Base-by-base conservation (phyloP, 2,888 invertebrate genomes). In the Sinotaia quadrata region DNA sequence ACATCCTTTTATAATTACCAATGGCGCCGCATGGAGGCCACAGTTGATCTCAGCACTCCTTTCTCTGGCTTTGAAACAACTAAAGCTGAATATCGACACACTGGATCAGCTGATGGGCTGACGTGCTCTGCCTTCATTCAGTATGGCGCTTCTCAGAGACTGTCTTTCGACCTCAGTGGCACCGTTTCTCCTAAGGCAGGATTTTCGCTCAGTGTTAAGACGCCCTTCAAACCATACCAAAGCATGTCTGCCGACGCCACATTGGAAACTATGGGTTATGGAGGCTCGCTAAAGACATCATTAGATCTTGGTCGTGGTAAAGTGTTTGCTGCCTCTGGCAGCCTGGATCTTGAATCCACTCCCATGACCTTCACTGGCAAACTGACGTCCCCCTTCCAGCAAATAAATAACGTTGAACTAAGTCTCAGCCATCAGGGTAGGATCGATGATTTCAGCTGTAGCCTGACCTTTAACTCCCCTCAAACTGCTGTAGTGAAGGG, bases 201-300 rank as follows among this genome's bases (percentile, higher is more conserved):
- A 47, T 69, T 69, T 41, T 65, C 59, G 0, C 37, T 77, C 7
- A 73, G 59, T 24, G 33, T 80, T 1, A 75, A 75, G 59, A 78
- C 79, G 18, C 81, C 80, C 18, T 67, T 77, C 36, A n/a, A 59
- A 29, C 68, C 68, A 29, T 76, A 67, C n/a, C 58, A 70, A 62
- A 51, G 68, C 27, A 33, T 68, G 2, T 21, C 66, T 44, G 41
- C 68, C 60, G 29, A 69, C 3, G 67, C 24, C 1, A 61, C n/a
- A 24, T 57, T 47, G 57, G 57, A 34, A 41, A 66, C 33, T n/a
- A 36, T 68, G 66, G 68, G 21, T 15, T 56, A 56, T 49, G 24
- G 21, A 0, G 61, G 57, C 57, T 57, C 18, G 18, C 27, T 37
- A 15, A 47, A 47, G 49, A 59, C 51, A 51, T 61, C 70, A 15